A percentile compares a stretch with the other conserved stretches of the same genome.
phyloP scores from a whole-genome alignment of 2,113 vertebrate genomes.

The Bos taurus region ARS-UCD2.0 NC_037333.1:83732501-83733000 shows the following conservation, averaged over 20 bases:
- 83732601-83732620: neutral
- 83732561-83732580: neutral
- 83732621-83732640: neutral
- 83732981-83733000: neutral
- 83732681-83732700: neutral
- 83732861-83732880: neutral
- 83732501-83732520: neutral
- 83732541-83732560: neutral
- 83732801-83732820: neutral
- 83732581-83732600: neutral
- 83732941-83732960: neutral
- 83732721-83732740: neutral
- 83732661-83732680: neutral
- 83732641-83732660: neutral
- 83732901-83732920: fast-evolving
- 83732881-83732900: neutral
- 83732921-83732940: neutral
- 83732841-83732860: neutral
- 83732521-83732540: neutral
- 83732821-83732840: neutral
- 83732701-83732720: neutral
- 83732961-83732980: neutral
- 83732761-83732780: neutral
- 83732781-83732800: neutral
- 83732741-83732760: neutral